Percentiles rank a stretch among this genome's conserved stretches.
Evolutionary conservation across 2,113 vertebrate genomes (phyloP).

Genomic region (Xiphophorus maculatus): DNA sequence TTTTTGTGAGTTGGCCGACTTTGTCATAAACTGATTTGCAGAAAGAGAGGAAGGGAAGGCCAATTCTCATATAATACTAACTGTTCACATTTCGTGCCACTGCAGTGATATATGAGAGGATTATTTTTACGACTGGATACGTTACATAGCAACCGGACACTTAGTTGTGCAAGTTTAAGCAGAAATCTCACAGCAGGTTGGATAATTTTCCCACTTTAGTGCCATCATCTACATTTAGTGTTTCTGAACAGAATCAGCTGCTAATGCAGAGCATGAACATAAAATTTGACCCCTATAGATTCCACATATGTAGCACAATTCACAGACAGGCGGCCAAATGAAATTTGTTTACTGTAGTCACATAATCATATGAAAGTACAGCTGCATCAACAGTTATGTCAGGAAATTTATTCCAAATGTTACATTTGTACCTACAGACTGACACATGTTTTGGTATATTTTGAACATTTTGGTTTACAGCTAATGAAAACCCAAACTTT

Average conservation of each 20-base stretch:
- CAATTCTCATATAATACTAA: slow-evolving; percentile 31
- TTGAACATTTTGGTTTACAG: not conserved
- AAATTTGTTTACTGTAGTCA: not conserved
- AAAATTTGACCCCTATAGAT: not conserved
- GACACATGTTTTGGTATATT: not conserved
- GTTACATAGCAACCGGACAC: not conserved
- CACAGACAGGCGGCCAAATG: not conserved
- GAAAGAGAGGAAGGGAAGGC: slow-evolving; percentile 12
- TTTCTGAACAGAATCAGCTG: not conserved
- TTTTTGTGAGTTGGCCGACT: slow-evolving; percentile 50
- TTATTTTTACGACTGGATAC: slow-evolving; percentile 16
- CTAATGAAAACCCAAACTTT: too few species aligned
- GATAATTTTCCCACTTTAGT: not conserved
- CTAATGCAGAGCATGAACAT: not conserved
- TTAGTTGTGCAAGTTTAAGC: not conserved
- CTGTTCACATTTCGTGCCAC: slow-evolving; percentile 21
- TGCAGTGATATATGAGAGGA: not conserved
- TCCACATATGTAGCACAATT: not conserved
- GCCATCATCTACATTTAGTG: not conserved
- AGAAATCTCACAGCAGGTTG: not conserved
- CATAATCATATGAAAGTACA: not conserved
- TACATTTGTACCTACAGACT: not conserved
- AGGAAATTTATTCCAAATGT: not conserved
- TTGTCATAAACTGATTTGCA: slow-evolving; percentile 34
- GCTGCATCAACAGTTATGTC: not conserved